Percentiles rank a stretch among this genome's conserved stretches.
phyloP scores from a whole-genome alignment of 1,140 invertebrate species.

The Pteromalus puparum region DNA sequence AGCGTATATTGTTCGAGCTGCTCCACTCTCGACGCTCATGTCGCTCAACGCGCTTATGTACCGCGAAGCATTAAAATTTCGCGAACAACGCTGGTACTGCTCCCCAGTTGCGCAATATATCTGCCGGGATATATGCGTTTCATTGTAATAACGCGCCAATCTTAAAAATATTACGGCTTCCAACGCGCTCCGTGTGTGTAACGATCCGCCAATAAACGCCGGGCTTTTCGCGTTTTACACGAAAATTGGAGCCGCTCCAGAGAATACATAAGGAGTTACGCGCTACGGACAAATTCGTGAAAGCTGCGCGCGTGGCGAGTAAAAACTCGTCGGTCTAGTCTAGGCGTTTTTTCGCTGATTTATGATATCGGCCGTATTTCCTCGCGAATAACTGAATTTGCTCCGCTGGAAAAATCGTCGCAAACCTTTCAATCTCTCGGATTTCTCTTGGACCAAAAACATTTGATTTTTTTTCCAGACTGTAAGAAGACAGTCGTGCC shows the following conservation, averaged over 20 bases:
- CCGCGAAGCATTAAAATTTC: no score
- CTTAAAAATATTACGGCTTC: neutral
- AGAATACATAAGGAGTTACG: neutral
- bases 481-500: neutral
- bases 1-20: neutral
- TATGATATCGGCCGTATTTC: neutral
- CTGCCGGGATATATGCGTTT: no score
- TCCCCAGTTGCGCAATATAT: no score
- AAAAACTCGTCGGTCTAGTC: neutral
- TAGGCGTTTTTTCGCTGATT: neutral
- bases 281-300: conserved; percentile 15
- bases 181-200: neutral
- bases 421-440: no score
- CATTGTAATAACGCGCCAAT: no score
- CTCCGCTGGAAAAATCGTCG: neutral
- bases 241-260: conserved; percentile 11
- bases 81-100: no score
- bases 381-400: neutral
- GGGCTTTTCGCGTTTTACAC: neutral
- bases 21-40: no score
- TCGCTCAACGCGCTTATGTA: no score
- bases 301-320: neutral
- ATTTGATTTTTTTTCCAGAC: no score
- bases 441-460: no score
- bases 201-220: neutral